Percentiles rank a stretch among this genome's conserved stretches.
phyloP scores from a whole-genome alignment of 2,888 invertebrate genomes.

The Rhabditophanes sp. region DNA sequence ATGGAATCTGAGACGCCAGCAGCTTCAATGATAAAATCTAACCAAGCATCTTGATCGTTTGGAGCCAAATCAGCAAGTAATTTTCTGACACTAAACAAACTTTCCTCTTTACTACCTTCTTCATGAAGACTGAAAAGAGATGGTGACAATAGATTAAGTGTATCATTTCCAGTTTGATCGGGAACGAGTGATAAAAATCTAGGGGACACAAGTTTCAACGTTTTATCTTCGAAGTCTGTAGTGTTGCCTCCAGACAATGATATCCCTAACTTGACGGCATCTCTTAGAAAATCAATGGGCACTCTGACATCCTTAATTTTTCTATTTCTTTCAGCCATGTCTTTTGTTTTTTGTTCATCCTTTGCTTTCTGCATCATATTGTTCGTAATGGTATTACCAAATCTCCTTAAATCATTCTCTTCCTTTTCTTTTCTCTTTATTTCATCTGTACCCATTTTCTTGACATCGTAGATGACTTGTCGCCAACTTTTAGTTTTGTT shows the following conservation, averaged over 20 bases:
- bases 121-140: slow-evolving; percentile 27
- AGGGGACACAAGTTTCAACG: slow-evolving; percentile 18
- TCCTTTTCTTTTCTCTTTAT: slow-evolving; percentile 13
- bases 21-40: slow-evolving; percentile 29
- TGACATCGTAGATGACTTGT: slow-evolving; percentile 15
- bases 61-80: slow-evolving; percentile 7
- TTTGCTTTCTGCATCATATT: slow-evolving; percentile 13
- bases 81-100: slow-evolving; percentile 7
- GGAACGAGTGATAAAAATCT: slow-evolving; percentile 24
- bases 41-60: slow-evolving; percentile 19
- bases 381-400: slow-evolving; percentile 19
- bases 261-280: slow-evolving; percentile 13
- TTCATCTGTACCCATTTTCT: slow-evolving; percentile 16
- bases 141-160: slow-evolving; percentile 27
- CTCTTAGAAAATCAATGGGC: slow-evolving; percentile 12
- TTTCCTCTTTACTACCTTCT: slow-evolving; percentile 20
- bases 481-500: slow-evolving; percentile 16
- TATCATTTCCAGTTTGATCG: slow-evolving; percentile 15
- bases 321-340: slow-evolving; percentile 8
- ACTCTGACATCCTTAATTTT: slow-evolving; percentile 19
- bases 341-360: slow-evolving; percentile 12
- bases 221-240: slow-evolving; percentile 12
- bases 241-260: slow-evolving; percentile 14
- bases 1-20: slow-evolving; percentile 13
- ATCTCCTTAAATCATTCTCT: slow-evolving; percentile 15